phyloP scores from a whole-genome alignment of 2,113 vertebrate species.

The Cygnus atratus region DNA sequence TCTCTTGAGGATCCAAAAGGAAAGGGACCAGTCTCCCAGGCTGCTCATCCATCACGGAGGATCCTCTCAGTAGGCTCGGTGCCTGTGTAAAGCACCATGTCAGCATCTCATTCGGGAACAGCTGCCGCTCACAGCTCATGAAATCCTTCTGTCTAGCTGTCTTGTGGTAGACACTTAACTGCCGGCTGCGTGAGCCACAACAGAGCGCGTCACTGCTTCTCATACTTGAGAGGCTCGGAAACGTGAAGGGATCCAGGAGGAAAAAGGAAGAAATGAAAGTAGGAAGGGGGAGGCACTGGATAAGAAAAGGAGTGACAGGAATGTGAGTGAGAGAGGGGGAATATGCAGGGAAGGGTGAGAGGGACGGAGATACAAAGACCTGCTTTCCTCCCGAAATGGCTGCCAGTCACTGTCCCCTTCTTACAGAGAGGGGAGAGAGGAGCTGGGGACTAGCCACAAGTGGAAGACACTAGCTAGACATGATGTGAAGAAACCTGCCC shows the following conservation, averaged over 20 bases:
- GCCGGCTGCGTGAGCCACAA: constrained; percentile 44
- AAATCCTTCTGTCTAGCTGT: constrained; percentile 61
- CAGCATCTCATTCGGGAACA: constrained; percentile 48
- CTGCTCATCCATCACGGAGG: constrained; percentile 33
- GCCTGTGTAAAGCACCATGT: constrained; percentile 14
- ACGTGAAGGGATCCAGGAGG: background rate
- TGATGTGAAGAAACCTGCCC: background rate
- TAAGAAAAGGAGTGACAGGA: background rate
- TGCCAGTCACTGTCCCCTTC: background rate
- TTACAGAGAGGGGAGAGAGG: background rate
- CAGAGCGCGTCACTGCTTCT: constrained; percentile 36
- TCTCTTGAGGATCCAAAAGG: constrained; percentile 4
- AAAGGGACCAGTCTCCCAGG: background rate
- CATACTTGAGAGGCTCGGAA: background rate
- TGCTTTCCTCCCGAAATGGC: background rate
- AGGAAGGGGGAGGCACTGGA: background rate
- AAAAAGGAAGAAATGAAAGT: background rate
- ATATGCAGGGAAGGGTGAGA: background rate
- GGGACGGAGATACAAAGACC: background rate
- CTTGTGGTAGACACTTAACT: constrained; percentile 58
- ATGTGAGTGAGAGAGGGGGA: background rate
- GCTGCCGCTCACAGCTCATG: constrained; percentile 63
- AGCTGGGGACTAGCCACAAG: background rate
- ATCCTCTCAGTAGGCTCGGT: constrained; percentile 24
- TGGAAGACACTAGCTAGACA: background rate